These are phyloP conservation scores for Aquatica leii DNA, from an alignment of 2,888 invertebrate species.

Conservation along the genomic window DNA sequence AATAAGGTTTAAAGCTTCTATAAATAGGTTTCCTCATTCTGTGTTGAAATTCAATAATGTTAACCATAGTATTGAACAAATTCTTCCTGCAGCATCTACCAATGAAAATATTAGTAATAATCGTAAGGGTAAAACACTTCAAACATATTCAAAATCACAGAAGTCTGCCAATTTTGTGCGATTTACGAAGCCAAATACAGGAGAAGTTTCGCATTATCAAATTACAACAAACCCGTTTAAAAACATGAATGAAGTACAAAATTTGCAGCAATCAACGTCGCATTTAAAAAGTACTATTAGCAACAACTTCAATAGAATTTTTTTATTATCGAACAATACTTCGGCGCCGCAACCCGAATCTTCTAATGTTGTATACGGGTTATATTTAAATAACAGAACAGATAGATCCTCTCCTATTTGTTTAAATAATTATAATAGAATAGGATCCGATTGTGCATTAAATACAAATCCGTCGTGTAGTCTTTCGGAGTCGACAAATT, in stretches of 20 bases:
- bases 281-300: conserved; percentile 22
- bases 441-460: conserved; percentile 13
- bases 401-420: conserved; percentile 8
- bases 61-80: conserved; percentile 3
- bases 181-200: not conserved
- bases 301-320: conserved; percentile 21
- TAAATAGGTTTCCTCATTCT: not conserved
- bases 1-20: not conserved
- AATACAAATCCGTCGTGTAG: conserved; percentile 12
- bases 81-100: conserved; percentile 4
- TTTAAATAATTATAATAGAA: not conserved
- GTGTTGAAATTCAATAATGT: conserved; percentile 7
- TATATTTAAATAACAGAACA: conserved; percentile 10
- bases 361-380: conserved; percentile 15
- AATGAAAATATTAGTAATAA: not conserved
- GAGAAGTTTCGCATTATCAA: conserved; percentile 9
- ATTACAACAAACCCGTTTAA: conserved; percentile 7
- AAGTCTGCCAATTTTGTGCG: conserved; percentile 1
- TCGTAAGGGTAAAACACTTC: not conserved
- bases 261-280: not conserved
- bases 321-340: conserved; percentile 18
- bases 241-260: conserved; percentile 1
- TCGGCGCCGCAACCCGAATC: not conserved
- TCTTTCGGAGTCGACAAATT: conserved; percentile 17
- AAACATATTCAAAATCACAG: conserved; percentile 2